A percentile compares a stretch with the other conserved stretches of the same genome.
Conservation (phyloP, 2,888 invertebrate genomes). For the Conomelus anceps region DNA sequence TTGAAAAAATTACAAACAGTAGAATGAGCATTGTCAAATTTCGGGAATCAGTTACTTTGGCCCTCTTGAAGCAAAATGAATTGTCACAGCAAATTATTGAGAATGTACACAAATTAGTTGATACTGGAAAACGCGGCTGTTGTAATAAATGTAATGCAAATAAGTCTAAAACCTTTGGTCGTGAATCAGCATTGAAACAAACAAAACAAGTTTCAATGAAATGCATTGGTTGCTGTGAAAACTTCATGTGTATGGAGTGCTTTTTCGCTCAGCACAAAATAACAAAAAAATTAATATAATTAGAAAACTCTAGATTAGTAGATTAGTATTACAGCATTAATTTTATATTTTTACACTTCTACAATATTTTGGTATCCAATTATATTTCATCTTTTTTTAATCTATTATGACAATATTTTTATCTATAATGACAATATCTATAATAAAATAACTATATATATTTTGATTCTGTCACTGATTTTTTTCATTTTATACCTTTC, state of each 20-base stretch:
- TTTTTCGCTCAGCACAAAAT: not conserved
- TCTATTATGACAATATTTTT: too few relatives aligned
- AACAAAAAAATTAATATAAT: too few relatives aligned
- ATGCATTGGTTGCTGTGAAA: not conserved
- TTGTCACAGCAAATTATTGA: not conserved
- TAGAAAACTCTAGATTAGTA: too few relatives aligned
- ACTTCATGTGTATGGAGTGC: not conserved
- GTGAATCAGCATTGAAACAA: not conserved
- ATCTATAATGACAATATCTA: too few relatives aligned
- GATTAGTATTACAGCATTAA: too few relatives aligned
- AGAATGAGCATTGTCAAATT: not conserved
- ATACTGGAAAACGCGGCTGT: not conserved
- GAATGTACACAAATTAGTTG: not conserved
- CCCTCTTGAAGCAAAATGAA: not conserved
- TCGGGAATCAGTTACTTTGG: not conserved
- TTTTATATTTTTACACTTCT: too few relatives aligned
- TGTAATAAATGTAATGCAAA: not conserved
- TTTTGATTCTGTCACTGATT: too few relatives aligned
- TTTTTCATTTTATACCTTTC: too few relatives aligned
- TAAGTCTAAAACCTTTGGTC: not conserved
- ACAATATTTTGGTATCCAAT: too few relatives aligned
- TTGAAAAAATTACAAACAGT: not conserved
- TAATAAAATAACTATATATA: too few relatives aligned
- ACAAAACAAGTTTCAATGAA: not conserved
- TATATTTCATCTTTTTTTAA: too few relatives aligned